Evolutionary conservation across 2,888 invertebrate genomes (phyloP), one percentile per base, ranked within the genome.

Genomic region (Automeris io): DNA sequence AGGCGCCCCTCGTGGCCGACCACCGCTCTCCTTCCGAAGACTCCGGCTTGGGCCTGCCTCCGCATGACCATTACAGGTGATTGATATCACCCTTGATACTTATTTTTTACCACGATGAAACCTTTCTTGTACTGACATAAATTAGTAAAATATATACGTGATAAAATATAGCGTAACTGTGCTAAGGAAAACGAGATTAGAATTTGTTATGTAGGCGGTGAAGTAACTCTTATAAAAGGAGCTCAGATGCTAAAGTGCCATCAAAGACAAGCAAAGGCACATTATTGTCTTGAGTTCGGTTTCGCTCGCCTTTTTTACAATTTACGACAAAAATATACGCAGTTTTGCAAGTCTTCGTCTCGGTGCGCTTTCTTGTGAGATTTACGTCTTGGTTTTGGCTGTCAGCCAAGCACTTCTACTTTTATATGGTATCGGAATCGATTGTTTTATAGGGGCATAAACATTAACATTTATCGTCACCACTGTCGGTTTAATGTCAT

Each of bases 1-100:
- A 78, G 76, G 88, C 72, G 75, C 82, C 85, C 73, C 90, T 87
- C 85, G 88, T 69, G 79, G 91, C 91, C 74, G 91, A 91, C 74
- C 91, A 91, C 86, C 91, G 93, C 75, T 94, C 95, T 70, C 95
- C 96, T 60, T 95, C 95, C 79, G 96, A 96, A 88, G 96, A 96
- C 91, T 96, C 96, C 83, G 96, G 96, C 74, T 92, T 97, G 79
- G 96, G 96, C 80, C 91, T 95, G 87, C 94, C 93, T 76, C 89
- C 91, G 77, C 89, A 90, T 67, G 92, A 92, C 83, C 89, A 90
- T 73, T 90, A 89, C 90, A 91, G 92, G 92, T 92, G 81, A 79
- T 67, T 57, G 61, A 55, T 54, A 57, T 61, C 59, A 64, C 60
- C 54, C 55, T 47, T 51, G 29, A 3, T 16, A 16, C 7, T 4